Conservation (phyloP, 2,113 vertebrate genomes). For the Pteropus alecto region DNA sequence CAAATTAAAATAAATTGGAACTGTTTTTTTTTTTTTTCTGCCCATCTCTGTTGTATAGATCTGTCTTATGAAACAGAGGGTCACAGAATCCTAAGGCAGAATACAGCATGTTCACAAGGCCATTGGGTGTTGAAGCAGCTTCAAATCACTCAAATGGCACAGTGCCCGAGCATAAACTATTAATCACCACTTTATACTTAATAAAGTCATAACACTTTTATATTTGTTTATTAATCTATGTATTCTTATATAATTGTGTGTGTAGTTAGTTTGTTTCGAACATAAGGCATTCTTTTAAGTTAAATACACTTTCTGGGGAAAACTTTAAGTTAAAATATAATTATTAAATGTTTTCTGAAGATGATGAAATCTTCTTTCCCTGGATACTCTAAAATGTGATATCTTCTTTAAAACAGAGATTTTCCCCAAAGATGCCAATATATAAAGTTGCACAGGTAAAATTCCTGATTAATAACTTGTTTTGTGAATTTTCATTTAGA, state of each 20-base stretch:
- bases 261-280: background rate
- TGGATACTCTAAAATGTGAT: background rate
- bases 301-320: background rate
- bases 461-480: background rate
- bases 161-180: background rate
- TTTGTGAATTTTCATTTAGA: background rate
- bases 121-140: background rate
- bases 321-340: background rate
- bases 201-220: background rate
- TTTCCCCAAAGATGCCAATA: background rate
- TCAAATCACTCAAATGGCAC: background rate
- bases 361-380: background rate
- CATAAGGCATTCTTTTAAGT: background rate
- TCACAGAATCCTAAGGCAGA: background rate
- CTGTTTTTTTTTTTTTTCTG: background rate
- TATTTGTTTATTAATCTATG: background rate
- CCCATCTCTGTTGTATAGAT: background rate
- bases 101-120: background rate
- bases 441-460: background rate
- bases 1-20: slow-evolving; percentile 15
- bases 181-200: background rate
- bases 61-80: background rate
- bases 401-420: background rate
- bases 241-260: background rate
- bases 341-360: background rate